These are phyloP conservation scores for Anguilla marmorata DNA, from an alignment of 2,797 vertebrate genomes.

Conservation along the genomic window DNA sequence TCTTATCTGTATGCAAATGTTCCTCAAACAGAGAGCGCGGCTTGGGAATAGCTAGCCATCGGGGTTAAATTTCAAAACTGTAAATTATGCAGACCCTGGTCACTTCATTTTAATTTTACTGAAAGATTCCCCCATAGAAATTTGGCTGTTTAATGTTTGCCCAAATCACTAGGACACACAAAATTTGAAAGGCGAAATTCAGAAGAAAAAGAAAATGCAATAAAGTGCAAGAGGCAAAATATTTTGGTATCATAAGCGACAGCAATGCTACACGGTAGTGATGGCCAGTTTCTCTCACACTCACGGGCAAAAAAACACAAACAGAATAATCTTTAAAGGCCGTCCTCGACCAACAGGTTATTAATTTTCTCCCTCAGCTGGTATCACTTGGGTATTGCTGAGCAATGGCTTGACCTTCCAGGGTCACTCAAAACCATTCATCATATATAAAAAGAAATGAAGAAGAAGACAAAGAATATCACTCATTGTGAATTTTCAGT, in stretches of 20 bases:
- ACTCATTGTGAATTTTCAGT: neutral
- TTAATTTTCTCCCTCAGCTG: neutral
- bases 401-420: neutral
- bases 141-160: neutral
- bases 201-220: neutral
- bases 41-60: neutral
- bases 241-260: neutral
- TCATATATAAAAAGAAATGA: neutral
- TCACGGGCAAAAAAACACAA: neutral
- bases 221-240: neutral
- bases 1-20: constrained; percentile 60
- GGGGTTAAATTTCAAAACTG: neutral
- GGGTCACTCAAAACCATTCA: neutral
- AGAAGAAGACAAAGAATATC: neutral
- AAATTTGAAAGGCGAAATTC: neutral
- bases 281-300: neutral
- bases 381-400: neutral
- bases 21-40: constrained; percentile 45
- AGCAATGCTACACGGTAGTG: neutral
- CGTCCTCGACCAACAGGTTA: neutral
- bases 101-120: neutral
- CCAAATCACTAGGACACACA: neutral
- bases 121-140: neutral
- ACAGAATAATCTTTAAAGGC: neutral
- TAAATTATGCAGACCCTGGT: neutral